Evolutionary conservation across 2,113 vertebrate species (phyloP).

Genomic region (Oenanthe melanoleuca): DNA sequence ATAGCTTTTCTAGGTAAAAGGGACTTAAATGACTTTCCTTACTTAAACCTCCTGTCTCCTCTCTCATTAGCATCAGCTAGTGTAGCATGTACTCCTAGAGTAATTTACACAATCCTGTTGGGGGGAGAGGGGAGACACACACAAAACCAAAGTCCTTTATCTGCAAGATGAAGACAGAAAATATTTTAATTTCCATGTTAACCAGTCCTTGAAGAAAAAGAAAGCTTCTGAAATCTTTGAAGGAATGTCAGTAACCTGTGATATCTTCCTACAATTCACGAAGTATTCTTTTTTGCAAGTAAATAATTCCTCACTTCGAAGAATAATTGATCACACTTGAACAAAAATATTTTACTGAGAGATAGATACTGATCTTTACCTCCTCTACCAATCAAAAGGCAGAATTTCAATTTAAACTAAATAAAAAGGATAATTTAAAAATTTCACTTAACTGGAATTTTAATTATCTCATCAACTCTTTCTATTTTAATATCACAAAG

Average conservation of each 20-base stretch:
- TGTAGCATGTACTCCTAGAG: neutral
- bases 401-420: neutral
- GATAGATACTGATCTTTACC: neutral
- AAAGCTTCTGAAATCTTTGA: neutral
- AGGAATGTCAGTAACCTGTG: neutral
- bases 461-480: neutral
- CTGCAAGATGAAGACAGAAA: neutral
- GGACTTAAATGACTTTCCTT: neutral
- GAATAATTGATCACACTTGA: neutral
- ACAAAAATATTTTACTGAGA: constrained; percentile 18
- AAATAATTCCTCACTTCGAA: neutral
- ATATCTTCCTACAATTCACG: neutral
- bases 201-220: neutral
- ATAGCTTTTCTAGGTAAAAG: neutral
- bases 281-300: neutral
- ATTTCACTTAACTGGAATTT: neutral
- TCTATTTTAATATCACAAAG: neutral
- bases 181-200: neutral
- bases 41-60: neutral
- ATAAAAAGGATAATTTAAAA: neutral
- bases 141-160: neutral
- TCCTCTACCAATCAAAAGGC: neutral
- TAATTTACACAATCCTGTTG: neutral
- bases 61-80: neutral
- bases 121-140: neutral